phyloP scores from a whole-genome alignment of 1,140 invertebrate species.

The Lordiphosa stackelbergi region DNA sequence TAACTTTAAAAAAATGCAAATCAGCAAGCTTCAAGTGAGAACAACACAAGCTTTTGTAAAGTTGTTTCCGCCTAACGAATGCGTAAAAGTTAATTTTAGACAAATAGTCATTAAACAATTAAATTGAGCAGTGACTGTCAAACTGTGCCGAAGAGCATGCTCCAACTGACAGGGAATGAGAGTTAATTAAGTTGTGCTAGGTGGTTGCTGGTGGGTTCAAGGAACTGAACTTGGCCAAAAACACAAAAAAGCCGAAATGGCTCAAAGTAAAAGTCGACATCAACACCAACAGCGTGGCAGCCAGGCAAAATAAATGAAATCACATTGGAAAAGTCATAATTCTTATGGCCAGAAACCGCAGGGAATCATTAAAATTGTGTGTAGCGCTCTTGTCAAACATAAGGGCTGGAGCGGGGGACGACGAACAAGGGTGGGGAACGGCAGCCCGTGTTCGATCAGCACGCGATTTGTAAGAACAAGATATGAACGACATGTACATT shows the following conservation, averaged over 20 bases:
- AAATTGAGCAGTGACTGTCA: slow-evolving; percentile 33
- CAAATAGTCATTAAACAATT: not conserved
- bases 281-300: slow-evolving; percentile 61
- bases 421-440: slow-evolving; percentile 6
- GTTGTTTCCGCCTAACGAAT: slow-evolving; percentile 24
- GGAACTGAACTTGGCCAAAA: slow-evolving; percentile 61
- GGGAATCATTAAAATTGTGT: slow-evolving; percentile 72
- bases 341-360: slow-evolving; percentile 59
- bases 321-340: slow-evolving; percentile 72
- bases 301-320: slow-evolving; percentile 64
- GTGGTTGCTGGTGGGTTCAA: slow-evolving; percentile 45
- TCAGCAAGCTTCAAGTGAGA: no score
- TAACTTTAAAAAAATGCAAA: no score
- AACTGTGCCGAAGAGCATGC: slow-evolving; percentile 21
- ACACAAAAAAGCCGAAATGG: slow-evolving; percentile 37
- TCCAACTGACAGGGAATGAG: slow-evolving; percentile 44
- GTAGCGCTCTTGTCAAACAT: slow-evolving; percentile 70
- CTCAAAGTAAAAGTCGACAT: slow-evolving; percentile 65
- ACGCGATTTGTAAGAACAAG: slow-evolving; percentile 72
- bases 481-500: slow-evolving; percentile 72
- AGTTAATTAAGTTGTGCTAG: slow-evolving; percentile 64
- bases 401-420: slow-evolving; percentile 13
- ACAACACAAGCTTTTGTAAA: not conserved
- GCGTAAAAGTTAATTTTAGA: not conserved
- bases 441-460: slow-evolving; percentile 52